Percentiles rank a stretch among this genome's conserved stretches.
Evolutionary conservation across 2,113 vertebrate species (phyloP).

Genomic region (Gambusia affinis): DNA sequence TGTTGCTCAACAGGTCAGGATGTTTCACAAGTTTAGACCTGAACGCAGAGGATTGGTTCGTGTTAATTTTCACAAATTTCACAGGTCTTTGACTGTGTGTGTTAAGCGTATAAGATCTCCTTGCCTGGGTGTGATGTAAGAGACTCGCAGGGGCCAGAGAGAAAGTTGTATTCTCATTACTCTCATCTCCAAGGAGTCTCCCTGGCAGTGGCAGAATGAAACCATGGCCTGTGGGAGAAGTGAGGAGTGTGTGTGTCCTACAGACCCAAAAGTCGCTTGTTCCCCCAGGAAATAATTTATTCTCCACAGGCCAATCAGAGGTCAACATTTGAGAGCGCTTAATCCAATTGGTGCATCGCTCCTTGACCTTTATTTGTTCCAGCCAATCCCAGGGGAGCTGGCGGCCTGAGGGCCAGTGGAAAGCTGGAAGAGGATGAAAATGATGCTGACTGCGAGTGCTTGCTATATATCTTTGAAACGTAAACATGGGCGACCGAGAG

Average conservation of each 20-base stretch:
- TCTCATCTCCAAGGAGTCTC: slow-evolving; percentile 67
- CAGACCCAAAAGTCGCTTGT: slow-evolving; percentile 67
- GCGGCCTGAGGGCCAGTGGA: not conserved
- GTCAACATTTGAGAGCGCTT: slow-evolving; percentile 45
- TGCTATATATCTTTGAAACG: slow-evolving; percentile 21
- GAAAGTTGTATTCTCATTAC: slow-evolving; percentile 63
- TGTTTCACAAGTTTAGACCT: slow-evolving; percentile 70
- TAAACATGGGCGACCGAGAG: not conserved
- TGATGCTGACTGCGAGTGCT: not conserved
- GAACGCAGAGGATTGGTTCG: slow-evolving; percentile 41
- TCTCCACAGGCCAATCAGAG: slow-evolving; percentile 68
- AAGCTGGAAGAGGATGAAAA: slow-evolving; percentile 11
- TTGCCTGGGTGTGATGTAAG: slow-evolving; percentile 7
- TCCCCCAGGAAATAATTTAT: slow-evolving; percentile 57
- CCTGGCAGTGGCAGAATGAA: slow-evolving; percentile 71
- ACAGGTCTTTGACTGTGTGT: slow-evolving; percentile 3
- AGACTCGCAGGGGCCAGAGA: slow-evolving; percentile 14
- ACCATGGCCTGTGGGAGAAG: slow-evolving; percentile 73
- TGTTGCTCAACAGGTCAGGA: slow-evolving; percentile 69
- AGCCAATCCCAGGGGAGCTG: slow-evolving; percentile 28
- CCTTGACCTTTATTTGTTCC: slow-evolving; percentile 31
- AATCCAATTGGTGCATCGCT: slow-evolving; percentile 39
- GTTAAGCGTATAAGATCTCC: slow-evolving; percentile 5
- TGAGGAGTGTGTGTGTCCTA: slow-evolving; percentile 37
- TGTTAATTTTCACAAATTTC: not conserved